Evolutionary conservation across 92 coral and sea anemone species (phyloP), one percentile per base, ranked within the genome.

Genomic region (Porites cylindrica): DNA sequence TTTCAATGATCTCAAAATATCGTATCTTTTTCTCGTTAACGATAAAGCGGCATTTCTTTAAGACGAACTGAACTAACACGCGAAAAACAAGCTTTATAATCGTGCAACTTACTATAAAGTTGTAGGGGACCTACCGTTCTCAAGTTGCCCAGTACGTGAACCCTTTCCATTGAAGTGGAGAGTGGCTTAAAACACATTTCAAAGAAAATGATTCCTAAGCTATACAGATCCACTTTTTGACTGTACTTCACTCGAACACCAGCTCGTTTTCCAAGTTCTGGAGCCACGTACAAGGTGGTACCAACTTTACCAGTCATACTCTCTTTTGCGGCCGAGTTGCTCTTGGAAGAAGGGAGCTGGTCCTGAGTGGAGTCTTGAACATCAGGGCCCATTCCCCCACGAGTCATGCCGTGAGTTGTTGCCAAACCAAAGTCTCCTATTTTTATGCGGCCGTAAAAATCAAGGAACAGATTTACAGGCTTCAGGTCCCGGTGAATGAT

Each of bases 361-460:
- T 88, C 92, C 12, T 54, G 47, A 38, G 47, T 51, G 61, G 78
- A 52, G 11, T 92, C 80, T 52, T 54, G 94, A 8, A 70, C 20
- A 62, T 94, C 98, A 3, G 90, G 62, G 29, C 79, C 88, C 75
- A 93, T 91, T 64, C 93, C 94, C 7, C 92, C 96, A 23, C 95
- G 95, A 26, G 96, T 95, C 63, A 94, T 88, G 50, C 94, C 85
- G 74, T 97, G 97, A 11, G 98, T 95, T 18, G 97, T 95, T 18
- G 99, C 99, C 23, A 97, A 93, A 54, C 99, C 99, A 72, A 97
- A 97, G 94, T 97, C 99, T 26, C 99, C 99, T 32, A 97, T 95
- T 85, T 95, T 97, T 56, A 97, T 94, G 51, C 88, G 93, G 61
- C 98, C 99, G 75, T 88, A 88, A 56, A 92, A 93, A 86, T 97